Conservation (phyloP, 2,888 invertebrate species). For the Eueremaeus valkanovi region DNA sequence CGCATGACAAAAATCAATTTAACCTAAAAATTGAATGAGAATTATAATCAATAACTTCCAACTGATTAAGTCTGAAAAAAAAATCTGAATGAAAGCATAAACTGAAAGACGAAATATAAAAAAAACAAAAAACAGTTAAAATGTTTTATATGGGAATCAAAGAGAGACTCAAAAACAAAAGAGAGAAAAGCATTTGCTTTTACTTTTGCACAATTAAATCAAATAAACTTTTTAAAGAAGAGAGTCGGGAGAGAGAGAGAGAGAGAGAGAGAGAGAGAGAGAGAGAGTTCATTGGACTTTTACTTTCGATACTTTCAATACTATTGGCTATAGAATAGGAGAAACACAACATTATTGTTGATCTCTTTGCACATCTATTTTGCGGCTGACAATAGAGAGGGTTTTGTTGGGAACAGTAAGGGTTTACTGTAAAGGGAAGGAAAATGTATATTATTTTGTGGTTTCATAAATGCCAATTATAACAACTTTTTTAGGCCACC, state of each 20-base stretch:
- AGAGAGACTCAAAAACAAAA: neutral
- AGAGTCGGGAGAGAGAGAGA: too few species aligned
- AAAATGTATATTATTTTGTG: neutral
- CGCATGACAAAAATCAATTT: too few species aligned
- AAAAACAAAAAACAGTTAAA: neutral
- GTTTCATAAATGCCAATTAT: slow-evolving; percentile 3
- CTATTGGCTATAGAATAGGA: too few species aligned
- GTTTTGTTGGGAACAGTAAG: neutral
- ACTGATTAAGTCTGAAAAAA: too few species aligned
- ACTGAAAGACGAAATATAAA: neutral
- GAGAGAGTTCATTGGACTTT: slow-evolving; percentile 15
- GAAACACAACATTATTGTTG: neutral
- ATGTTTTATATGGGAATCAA: neutral
- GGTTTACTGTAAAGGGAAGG: neutral
- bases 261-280: too few species aligned
- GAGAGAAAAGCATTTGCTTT: neutral
- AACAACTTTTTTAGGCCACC: slow-evolving; percentile 19
- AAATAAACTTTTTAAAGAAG: neutral
- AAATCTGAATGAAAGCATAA: too few species aligned
- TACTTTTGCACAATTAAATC: too few species aligned
- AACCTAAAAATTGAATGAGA: too few species aligned
- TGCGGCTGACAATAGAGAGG: neutral
- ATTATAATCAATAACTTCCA: too few species aligned
- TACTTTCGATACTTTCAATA: neutral
- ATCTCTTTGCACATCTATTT: neutral